phyloP scores from a whole-genome alignment of 2,113 vertebrate genomes.

The Labeo rohita region DNA sequence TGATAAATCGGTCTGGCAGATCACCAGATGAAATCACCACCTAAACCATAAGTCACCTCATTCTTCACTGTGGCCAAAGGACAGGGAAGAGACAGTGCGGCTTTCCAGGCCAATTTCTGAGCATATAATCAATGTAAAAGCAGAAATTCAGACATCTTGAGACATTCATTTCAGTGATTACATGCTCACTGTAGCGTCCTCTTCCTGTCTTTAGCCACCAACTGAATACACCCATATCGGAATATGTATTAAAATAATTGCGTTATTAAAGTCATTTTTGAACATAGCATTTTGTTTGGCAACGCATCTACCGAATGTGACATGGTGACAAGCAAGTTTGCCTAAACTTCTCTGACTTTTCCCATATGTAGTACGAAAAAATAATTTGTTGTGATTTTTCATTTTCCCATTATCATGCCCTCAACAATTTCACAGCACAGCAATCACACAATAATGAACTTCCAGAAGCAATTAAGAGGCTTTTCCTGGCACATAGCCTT shows the following conservation, averaged over 20 bases:
- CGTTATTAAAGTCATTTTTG: background rate
- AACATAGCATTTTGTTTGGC: background rate
- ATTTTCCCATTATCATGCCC: conserved; percentile 68
- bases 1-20: background rate
- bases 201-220: background rate
- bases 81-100: background rate
- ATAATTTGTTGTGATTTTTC: conserved; percentile 62
- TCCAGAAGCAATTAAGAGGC: conserved; percentile 73
- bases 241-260: background rate
- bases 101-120: background rate
- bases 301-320: conserved; percentile 32
- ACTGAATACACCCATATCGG: background rate
- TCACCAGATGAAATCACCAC: background rate
- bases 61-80: background rate
- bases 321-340: conserved; percentile 34
- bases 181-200: background rate
- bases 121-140: background rate
- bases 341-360: conserved; percentile 20
- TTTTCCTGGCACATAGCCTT: conserved; percentile 66
- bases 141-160: background rate
- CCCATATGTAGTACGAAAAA: conserved; percentile 23
- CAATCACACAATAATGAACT: conserved; percentile 76
- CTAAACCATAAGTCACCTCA: background rate
- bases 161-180: background rate
- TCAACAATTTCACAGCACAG: conserved; percentile 76